phyloP scores from a whole-genome alignment of 2,888 invertebrate genomes.

The Panzeria rudis region DNA sequence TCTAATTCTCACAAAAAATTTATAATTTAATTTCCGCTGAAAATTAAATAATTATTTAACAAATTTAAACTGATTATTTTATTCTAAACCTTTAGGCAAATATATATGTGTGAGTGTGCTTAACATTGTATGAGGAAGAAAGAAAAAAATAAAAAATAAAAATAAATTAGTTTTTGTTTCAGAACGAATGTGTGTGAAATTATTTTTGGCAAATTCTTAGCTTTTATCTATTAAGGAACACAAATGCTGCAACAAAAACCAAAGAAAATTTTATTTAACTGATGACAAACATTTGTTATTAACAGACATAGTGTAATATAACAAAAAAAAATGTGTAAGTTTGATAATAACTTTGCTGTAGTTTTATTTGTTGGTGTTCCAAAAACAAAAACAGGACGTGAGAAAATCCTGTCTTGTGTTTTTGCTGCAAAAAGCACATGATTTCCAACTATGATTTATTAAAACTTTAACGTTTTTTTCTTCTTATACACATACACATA shows the following conservation, averaged over 20 bases:
- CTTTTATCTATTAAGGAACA: constrained; percentile 37
- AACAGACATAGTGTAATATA: constrained; percentile 30
- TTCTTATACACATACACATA: background rate
- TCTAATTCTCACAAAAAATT: background rate
- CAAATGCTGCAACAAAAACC: constrained; percentile 22
- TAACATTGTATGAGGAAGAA: too few species aligned
- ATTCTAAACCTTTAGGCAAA: background rate
- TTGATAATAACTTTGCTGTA: background rate
- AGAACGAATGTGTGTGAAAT: background rate
- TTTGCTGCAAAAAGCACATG: constrained; percentile 23
- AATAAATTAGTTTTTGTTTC: background rate
- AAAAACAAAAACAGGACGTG: background rate
- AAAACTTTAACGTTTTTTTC: constrained; percentile 22
- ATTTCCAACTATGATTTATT: constrained; percentile 41
- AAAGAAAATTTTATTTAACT: constrained; percentile 42
- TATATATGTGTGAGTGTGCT: background rate
- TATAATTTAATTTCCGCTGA: constrained; percentile 24
- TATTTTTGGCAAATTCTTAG: constrained; percentile 37
- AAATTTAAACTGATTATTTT: constrained; percentile 1
- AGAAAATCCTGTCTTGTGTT: background rate
- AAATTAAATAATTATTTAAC: background rate
- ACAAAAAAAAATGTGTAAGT: background rate
- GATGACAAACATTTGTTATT: constrained; percentile 37
- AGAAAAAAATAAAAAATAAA: background rate
- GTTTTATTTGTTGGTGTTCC: constrained; percentile 9